These are phyloP conservation scores for Micromys minutus DNA, from an alignment of 2,113 vertebrate species.

Conservation along the genomic window DNA sequence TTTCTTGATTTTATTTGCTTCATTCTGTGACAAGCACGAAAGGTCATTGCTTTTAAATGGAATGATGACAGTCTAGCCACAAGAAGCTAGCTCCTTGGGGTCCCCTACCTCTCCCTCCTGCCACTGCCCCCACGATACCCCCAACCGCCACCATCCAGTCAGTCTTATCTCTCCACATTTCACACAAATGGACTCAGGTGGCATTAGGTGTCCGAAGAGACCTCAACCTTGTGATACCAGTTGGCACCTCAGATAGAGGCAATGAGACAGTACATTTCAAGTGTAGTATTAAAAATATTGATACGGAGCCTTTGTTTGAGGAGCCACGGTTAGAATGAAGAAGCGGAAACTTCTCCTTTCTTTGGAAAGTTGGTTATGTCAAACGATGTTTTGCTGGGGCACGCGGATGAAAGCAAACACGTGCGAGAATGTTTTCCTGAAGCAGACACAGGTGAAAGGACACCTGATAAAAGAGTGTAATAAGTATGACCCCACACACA, in stretches of 20 bases:
- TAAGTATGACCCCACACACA: too few species aligned
- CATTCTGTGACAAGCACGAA: conserved; percentile 84
- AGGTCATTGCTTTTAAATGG: background rate
- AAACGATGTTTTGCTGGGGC: too few species aligned
- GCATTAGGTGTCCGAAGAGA: background rate
- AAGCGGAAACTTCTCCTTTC: too few species aligned
- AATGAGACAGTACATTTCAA: background rate
- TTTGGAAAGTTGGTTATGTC: too few species aligned
- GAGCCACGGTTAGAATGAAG: background rate
- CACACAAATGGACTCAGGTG: background rate
- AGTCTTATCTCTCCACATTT: background rate
- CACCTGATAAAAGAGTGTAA: too few species aligned
- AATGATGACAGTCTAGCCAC: background rate
- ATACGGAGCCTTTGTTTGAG: background rate
- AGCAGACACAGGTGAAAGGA: too few species aligned
- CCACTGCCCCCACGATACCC: background rate
- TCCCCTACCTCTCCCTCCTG: background rate
- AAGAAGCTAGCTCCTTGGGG: background rate
- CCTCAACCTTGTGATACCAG: background rate
- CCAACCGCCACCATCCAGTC: background rate
- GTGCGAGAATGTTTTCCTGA: too few species aligned
- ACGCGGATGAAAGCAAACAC: too few species aligned
- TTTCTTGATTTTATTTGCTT: conserved; percentile 95
- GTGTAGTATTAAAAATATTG: background rate
- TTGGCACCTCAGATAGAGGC: background rate